Evolutionary conservation across 1,140 invertebrate genomes (phyloP), one percentile per base, ranked within the genome.

Genomic region (Papilio dardanus): DNA sequence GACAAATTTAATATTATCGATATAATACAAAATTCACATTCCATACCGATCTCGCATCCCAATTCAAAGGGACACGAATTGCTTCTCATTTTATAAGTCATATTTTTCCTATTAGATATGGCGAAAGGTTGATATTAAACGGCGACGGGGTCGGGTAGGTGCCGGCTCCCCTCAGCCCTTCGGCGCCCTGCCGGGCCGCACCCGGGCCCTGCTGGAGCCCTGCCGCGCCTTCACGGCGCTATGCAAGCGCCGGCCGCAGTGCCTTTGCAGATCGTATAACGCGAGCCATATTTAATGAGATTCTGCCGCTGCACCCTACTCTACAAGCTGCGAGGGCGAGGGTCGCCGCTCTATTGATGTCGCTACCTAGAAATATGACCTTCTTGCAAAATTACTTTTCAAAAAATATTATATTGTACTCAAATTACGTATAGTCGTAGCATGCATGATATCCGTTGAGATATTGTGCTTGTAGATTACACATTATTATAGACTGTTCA

Each of bases 21-120:
- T 62, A 62, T 62, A 28, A 62, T 30, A 10, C 24, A 30, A 28
- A 62, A 62, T 62, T 28, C 54, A 46, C 19, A 19, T 58, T 58
- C 21, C 8, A 28, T 58, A 58, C 28, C 21, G 50, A 28, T 12
- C 2, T 21, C 46, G 28, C 46, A 54, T 33, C n/a, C 46, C 71
- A 28, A 58, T 73, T 58, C 28, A 33, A 46, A 58, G 28, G 46
- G 71, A n/a, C 28, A 71, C 31, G 46, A 35, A 58, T 54, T 33
- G 42, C 28, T 33, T 58, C 16, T 54, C 46, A 58, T 73, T 40
- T 69, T 58, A 58, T 58, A 33, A 8, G n/a, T 73, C 46, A 73
- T 73, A 33, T 58, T 73, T 54, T 73, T 73, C 46, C 46, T 73
- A 54, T 73, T 73, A 73, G 46, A 73, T n/a, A 54, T 1, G 71